These are phyloP conservation scores for Oryzias celebensis DNA, from an alignment of 2,113 vertebrate species.

Conservation along the genomic window DNA sequence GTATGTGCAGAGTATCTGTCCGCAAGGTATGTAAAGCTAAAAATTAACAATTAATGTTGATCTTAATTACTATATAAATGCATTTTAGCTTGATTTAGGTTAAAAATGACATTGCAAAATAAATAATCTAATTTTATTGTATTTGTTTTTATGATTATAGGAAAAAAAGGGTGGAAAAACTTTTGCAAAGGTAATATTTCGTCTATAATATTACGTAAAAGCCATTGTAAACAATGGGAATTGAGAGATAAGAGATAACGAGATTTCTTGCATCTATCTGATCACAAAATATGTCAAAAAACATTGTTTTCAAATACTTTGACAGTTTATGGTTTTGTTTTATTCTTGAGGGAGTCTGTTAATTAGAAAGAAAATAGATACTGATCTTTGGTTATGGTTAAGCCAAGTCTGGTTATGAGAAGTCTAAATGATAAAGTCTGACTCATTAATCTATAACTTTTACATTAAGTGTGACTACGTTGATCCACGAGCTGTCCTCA, in stretches of 20 bases:
- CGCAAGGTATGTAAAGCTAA: constrained; percentile 82
- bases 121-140: neutral
- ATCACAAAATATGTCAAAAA: constrained; percentile 19
- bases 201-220: constrained; percentile 18
- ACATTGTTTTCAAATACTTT: neutral
- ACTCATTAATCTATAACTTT: constrained; percentile 49
- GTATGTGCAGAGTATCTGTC: constrained; percentile 91
- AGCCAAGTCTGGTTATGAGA: constrained; percentile 37
- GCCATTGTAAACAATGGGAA: constrained; percentile 45
- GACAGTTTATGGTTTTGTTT: neutral
- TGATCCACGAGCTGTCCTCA: neutral
- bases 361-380: constrained; percentile 14
- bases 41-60: neutral
- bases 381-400: constrained; percentile 34
- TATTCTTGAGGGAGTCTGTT: neutral
- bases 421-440: constrained; percentile 14
- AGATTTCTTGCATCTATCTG: constrained; percentile 15
- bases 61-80: neutral
- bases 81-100: no score
- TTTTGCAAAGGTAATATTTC: constrained; percentile 88
- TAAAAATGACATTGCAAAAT: neutral
- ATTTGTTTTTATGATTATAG: constrained; percentile 70
- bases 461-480: constrained; percentile 4
- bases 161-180: constrained; percentile 95
- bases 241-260: neutral